These are phyloP conservation scores for Botia almorhae DNA, from an alignment of 2,797 vertebrate genomes.

Conservation along the genomic window DNA sequence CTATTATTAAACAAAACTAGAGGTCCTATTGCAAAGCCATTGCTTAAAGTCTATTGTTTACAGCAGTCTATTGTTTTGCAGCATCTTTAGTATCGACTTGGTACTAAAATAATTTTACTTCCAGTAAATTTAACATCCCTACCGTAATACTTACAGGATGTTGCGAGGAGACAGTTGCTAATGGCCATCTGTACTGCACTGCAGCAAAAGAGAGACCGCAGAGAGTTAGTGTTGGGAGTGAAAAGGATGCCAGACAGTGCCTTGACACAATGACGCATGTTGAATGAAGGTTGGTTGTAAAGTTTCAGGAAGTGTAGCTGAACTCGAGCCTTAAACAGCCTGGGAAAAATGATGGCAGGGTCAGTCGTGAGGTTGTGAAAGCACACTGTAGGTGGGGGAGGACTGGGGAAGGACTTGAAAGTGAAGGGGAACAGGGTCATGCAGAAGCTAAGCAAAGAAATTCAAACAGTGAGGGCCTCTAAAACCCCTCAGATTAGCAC, in stretches of 20 bases:
- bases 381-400: constrained; percentile 49
- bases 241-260: background rate
- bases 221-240: background rate
- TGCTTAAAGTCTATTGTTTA: too few relatives aligned
- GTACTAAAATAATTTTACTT: background rate
- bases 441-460: constrained; percentile 53
- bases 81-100: background rate
- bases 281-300: constrained; percentile 34
- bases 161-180: background rate
- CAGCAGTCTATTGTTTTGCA: background rate
- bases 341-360: constrained; percentile 64
- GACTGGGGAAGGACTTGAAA: constrained; percentile 60
- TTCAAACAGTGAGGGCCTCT: constrained; percentile 41
- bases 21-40: too few relatives aligned
- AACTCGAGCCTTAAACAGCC: constrained; percentile 49
- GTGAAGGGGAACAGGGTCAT: constrained; percentile 50
- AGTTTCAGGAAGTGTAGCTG: constrained; percentile 49
- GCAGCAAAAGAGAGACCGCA: background rate
- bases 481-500: constrained; percentile 55
- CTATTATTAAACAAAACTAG: too few relatives aligned
- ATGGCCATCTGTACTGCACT: constrained; percentile 5
- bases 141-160: background rate
- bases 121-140: background rate
- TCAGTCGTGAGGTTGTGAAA: constrained; percentile 54
- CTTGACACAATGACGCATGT: background rate